These are phyloP conservation scores for Nematostella vectensis DNA, from an alignment of 92 coral and sea anemone species.

Conservation along the genomic window DNA sequence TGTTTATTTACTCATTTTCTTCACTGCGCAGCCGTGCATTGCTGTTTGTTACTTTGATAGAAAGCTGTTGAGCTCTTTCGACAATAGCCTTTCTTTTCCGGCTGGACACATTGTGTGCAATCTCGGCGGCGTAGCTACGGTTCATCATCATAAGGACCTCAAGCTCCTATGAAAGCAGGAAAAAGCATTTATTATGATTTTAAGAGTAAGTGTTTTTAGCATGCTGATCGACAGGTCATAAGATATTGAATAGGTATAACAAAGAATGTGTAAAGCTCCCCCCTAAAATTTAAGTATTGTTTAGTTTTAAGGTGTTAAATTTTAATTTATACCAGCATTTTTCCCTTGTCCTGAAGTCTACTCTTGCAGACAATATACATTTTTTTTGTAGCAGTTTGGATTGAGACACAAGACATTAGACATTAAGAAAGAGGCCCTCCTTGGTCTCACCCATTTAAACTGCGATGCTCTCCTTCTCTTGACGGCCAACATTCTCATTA, in stretches of 20 bases:
- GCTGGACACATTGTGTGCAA: constrained; percentile 95
- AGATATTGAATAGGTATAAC: too few species aligned
- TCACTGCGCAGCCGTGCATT: constrained; percentile 95
- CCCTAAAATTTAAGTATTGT: too few species aligned
- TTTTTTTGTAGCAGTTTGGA: constrained; percentile 96
- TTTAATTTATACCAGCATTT: too few species aligned
- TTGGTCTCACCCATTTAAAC: constrained; percentile 76
- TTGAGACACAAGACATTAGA: constrained; percentile 75
- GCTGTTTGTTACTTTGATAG: constrained; percentile 82
- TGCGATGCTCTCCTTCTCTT: constrained; percentile 86
- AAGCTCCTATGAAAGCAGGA: constrained; percentile 59
- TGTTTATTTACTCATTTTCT: constrained; percentile 79
- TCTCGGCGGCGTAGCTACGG: constrained; percentile 94
- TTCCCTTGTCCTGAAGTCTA: too few species aligned
- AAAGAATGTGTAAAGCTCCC: too few species aligned
- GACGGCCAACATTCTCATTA: constrained; percentile 79
- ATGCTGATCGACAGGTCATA: too few species aligned
- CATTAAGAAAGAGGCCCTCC: constrained; percentile 76
- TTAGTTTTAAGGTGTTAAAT: too few species aligned
- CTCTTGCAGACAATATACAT: too few species aligned
- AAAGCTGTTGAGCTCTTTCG: constrained; percentile 95
- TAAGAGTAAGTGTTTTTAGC: neutral
- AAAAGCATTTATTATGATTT: neutral
- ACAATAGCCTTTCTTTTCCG: constrained; percentile 84
- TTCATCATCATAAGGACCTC: constrained; percentile 91